These are phyloP conservation scores for Zeugodacus cucurbitae DNA, from an alignment of 1,140 invertebrate species.

Conservation along the genomic window DNA sequence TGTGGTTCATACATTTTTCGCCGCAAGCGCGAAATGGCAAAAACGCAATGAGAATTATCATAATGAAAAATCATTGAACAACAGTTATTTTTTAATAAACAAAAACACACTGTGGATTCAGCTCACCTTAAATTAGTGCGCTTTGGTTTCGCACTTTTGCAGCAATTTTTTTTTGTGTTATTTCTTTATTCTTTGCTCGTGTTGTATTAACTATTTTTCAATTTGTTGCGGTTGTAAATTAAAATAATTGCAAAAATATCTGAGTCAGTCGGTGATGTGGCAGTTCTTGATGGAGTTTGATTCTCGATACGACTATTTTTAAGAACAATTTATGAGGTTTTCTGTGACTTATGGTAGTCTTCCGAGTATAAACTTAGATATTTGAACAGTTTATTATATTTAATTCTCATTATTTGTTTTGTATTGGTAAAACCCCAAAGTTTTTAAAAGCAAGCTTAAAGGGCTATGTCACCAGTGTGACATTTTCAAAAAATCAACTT, in stretches of 20 bases:
- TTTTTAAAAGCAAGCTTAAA: too few relatives aligned
- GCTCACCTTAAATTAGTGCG: neutral
- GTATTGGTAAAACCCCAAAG: too few relatives aligned
- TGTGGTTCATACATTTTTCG: neutral
- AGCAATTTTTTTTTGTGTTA: neutral
- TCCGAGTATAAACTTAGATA: too few relatives aligned
- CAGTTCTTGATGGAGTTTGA: neutral
- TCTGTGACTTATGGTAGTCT: too few relatives aligned
- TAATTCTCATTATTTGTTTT: too few relatives aligned
- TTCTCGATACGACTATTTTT: neutral
- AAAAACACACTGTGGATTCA: neutral
- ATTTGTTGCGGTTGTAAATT: neutral
- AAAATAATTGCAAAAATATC: neutral
- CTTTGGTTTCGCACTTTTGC: neutral
- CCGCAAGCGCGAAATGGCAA: constrained; percentile 6
- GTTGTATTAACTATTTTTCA: neutral
- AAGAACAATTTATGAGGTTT: too few relatives aligned
- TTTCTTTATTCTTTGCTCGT: too few relatives aligned
- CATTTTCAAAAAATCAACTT: too few relatives aligned
- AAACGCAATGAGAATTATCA: neutral
- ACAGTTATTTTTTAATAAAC: neutral
- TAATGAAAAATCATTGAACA: constrained; percentile 9
- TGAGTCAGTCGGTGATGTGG: neutral
- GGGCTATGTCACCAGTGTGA: too few relatives aligned
- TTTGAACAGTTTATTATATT: too few relatives aligned